phyloP scores from a whole-genome alignment of 2,888 invertebrate species.

The Myopa tessellatipennis region DNA sequence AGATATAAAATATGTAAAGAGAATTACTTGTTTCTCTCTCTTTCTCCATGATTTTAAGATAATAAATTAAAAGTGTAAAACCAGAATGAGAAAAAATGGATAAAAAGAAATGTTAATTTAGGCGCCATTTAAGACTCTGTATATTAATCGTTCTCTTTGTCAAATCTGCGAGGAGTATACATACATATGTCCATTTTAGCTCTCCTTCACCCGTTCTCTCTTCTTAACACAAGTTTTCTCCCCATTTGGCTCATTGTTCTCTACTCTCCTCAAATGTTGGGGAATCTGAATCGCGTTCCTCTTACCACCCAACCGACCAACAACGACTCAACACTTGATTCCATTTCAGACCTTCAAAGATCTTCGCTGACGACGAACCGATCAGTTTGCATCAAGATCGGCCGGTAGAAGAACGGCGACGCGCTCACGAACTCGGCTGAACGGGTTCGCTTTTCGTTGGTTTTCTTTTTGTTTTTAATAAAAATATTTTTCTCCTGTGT shows the following conservation, averaged over 20 bases:
- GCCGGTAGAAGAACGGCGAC: conserved; percentile 50
- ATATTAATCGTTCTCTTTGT: too few species aligned
- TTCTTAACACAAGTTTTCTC: not conserved
- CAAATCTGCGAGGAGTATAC: too few species aligned
- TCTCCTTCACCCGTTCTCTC: not conserved
- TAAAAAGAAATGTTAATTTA: not conserved
- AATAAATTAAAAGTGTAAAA: too few species aligned
- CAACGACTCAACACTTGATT: conserved; percentile 2
- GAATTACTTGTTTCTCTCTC: not conserved
- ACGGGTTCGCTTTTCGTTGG: not conserved
- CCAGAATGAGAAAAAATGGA: not conserved
- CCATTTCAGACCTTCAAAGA: conserved; percentile 47
- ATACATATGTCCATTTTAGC: too few species aligned
- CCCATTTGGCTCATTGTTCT: not conserved
- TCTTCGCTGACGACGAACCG: conserved; percentile 51
- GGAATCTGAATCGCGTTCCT: too few species aligned
- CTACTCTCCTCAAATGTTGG: too few species aligned
- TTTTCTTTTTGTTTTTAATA: not conserved
- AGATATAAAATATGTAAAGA: too few species aligned
- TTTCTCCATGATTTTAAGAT: not conserved
- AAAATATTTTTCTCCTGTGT: not conserved
- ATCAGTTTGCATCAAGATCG: conserved; percentile 59
- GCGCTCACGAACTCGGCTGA: not conserved
- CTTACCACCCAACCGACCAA: not conserved
- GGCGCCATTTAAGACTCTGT: not conserved